Evolutionary conservation across 1,140 invertebrate species (phyloP).

Genomic region (Liolophura sinensis): DNA sequence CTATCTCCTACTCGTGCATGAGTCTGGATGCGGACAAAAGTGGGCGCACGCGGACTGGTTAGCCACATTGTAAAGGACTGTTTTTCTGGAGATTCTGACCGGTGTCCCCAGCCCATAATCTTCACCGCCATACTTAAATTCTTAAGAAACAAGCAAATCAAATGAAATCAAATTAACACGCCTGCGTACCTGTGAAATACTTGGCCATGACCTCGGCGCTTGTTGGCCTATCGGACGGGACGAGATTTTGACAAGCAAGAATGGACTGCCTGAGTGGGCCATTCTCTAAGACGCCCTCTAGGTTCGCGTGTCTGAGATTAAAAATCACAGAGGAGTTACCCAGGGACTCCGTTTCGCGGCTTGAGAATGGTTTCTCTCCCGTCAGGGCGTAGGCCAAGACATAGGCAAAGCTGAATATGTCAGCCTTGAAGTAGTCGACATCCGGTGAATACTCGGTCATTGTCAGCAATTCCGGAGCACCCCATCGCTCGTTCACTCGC

Average conservation of each 20-base stretch:
- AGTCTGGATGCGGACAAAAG: no score
- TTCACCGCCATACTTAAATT: no score
- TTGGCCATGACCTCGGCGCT: constrained; percentile 8
- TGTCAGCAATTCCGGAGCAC: no score
- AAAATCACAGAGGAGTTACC: background rate
- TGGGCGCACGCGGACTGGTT: no score
- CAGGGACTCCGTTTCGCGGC: background rate
- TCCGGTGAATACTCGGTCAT: background rate
- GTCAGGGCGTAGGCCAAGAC: constrained; percentile 19
- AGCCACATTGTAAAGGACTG: no score
- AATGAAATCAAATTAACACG: background rate
- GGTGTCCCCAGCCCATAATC: no score
- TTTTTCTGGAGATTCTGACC: no score
- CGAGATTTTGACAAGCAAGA: constrained; percentile 4
- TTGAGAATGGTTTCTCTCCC: constrained; percentile 16
- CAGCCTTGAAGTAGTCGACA: constrained; percentile 3
- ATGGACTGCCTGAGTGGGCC: constrained; percentile 5
- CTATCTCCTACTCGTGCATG: no score
- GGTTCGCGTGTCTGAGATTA: background rate
- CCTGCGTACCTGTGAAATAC: constrained; percentile 5
- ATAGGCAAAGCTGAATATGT: constrained; percentile 22
- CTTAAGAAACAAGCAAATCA: no score
- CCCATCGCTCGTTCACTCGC: no score
- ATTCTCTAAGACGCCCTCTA: background rate
- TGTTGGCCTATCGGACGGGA: constrained; percentile 11